These are phyloP conservation scores for Baccha elongata DNA, from an alignment of 2,888 invertebrate species.

Conservation along the genomic window DNA sequence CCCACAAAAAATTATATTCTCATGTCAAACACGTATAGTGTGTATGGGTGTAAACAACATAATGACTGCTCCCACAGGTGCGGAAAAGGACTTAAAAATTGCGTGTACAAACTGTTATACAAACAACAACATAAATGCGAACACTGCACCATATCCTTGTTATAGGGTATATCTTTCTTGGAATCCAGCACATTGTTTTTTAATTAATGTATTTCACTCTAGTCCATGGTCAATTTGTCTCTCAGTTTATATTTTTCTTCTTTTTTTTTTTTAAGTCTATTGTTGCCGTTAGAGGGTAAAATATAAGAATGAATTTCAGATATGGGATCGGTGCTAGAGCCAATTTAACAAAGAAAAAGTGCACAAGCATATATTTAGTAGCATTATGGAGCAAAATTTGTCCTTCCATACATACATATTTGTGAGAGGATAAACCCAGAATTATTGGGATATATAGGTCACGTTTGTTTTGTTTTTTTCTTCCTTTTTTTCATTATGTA, in stretches of 20 bases:
- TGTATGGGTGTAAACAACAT: constrained; percentile 64
- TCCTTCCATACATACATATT: neutral
- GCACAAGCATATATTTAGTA: constrained; percentile 28
- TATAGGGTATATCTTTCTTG: constrained; percentile 38
- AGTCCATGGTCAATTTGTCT: constrained; percentile 46
- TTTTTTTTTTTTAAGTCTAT: constrained; percentile 32
- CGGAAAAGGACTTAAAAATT: constrained; percentile 66
- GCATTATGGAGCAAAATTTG: constrained; percentile 19
- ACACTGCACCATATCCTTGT: constrained; percentile 54
- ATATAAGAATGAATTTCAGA: constrained; percentile 45
- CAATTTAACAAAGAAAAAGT: constrained; percentile 45
- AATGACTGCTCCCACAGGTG: constrained; percentile 73
- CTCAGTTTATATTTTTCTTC: neutral
- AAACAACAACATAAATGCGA: neutral
- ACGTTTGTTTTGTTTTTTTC: neutral
- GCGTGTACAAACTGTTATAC: constrained; percentile 63
- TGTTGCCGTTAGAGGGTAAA: neutral
- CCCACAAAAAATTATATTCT: constrained; percentile 16
- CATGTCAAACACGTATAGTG: constrained; percentile 45
- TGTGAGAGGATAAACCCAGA: constrained; percentile 35
- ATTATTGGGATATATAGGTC: constrained; percentile 56
- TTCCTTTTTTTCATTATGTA: constrained; percentile 6
- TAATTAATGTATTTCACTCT: constrained; percentile 69
- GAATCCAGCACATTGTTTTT: constrained; percentile 43
- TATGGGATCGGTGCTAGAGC: constrained; percentile 49